Evolutionary conservation across 2,888 invertebrate species (phyloP), one percentile per base, ranked within the genome.

Genomic region (Lampropteryx suffumata): DNA sequence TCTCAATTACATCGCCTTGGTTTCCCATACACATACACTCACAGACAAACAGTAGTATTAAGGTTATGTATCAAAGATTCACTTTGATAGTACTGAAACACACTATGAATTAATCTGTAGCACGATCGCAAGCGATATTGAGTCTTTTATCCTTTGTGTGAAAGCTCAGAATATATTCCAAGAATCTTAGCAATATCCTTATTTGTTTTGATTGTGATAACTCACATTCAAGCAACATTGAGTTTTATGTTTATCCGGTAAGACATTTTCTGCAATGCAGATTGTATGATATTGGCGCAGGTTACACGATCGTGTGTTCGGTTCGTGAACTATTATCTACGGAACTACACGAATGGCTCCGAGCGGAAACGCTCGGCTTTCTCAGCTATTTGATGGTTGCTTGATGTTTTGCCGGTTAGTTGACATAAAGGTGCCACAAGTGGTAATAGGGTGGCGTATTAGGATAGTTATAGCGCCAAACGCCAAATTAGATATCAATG

Each of bases 11-110:
- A 57, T 48, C 35, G 45, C 36, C 41, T 48, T 48, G 71, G 76
- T 78, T 84, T 85, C 84, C 84, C 85, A 84, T 84, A 82, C 73
- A 66, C 70, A 66, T 62, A 60, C 73, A 67, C 66, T 1, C 51
- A 36, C 27, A 33, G 46, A 46, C n/a, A 12, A 13, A 7, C 12
- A 12, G 13, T 35, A 41, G 28, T 33, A 28, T 21, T 11, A 10
- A 14, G 10, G 9, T 35, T 9, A 17, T 14, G 17, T 34, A 17
- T 27, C 8, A 5, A 48, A 36, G 17, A 21, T 35, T 36, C 50
- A 50, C 45, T 41, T n/a, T 10, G 2, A 24, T 14, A 35, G n/a
- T n/a, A n/a, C n/a, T 21, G 27, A 13, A 17, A 14, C n/a, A 11
- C 11, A 34, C 39, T 40, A 11, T 6, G 7, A 11, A 9, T 4